Evolutionary conservation across 2,113 vertebrate species (phyloP).

Genomic region (Garra rufa): DNA sequence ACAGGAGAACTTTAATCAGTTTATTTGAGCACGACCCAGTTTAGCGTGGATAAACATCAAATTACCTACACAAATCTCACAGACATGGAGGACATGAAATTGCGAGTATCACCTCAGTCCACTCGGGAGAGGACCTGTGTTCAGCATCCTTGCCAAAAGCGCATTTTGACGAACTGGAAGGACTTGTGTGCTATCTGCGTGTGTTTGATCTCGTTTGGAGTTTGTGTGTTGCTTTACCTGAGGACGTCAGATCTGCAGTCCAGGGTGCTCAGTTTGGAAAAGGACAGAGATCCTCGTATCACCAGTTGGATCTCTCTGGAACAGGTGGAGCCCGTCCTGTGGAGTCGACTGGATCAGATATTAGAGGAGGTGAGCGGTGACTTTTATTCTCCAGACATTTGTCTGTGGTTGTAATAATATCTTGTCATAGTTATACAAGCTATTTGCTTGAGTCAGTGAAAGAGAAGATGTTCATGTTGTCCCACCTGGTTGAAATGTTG

Average conservation of each 20-base stretch:
- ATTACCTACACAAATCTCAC: not conserved
- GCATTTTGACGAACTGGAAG: constrained; percentile 59
- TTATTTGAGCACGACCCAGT: not conserved
- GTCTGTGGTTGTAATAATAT: not conserved
- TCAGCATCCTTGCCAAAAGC: constrained; percentile 59
- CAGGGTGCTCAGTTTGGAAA: constrained; percentile 73
- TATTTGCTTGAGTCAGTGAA: not conserved
- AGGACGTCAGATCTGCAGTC: constrained; percentile 72
- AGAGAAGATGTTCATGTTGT: not conserved
- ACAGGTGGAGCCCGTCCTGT: constrained; percentile 77
- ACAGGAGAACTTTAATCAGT: not conserved
- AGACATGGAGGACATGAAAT: constrained; percentile 70
- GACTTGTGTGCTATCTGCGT: constrained; percentile 55
- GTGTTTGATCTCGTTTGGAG: constrained; percentile 69
- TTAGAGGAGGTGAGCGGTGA: constrained; percentile 61
- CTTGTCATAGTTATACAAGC: not conserved
- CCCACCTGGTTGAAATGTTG: not conserved
- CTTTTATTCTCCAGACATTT: not conserved
- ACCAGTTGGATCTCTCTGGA: constrained; percentile 73
- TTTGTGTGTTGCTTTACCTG: constrained; percentile 70
- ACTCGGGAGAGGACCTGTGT: constrained; percentile 54
- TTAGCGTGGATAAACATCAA: constrained; percentile 42
- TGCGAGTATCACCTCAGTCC: constrained; percentile 42
- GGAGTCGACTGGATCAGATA: constrained; percentile 72
- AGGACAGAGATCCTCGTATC: constrained; percentile 65